Conservation (phyloP, 2,888 invertebrate species). For the Melanargia galathea region DNA sequence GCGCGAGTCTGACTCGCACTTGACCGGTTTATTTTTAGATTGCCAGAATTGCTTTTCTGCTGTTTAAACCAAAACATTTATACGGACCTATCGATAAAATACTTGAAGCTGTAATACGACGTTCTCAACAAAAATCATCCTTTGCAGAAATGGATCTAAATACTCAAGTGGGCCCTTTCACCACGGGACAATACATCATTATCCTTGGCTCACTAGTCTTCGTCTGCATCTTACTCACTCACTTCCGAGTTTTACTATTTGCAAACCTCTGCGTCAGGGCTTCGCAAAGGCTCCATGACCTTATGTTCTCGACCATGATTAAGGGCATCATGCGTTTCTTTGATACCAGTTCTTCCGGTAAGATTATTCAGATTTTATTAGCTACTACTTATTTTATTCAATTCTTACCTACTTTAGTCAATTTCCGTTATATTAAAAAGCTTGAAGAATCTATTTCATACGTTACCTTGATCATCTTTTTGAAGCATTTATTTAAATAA, state of each 20-base stretch:
- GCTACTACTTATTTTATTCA: too few relatives aligned
- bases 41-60: too few relatives aligned
- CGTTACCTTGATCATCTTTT: too few relatives aligned
- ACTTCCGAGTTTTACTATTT: slow-evolving; percentile 84
- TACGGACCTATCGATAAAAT: too few relatives aligned
- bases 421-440: too few relatives aligned
- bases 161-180: slow-evolving; percentile 66
- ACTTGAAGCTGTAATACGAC: too few relatives aligned
- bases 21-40: too few relatives aligned
- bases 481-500: too few relatives aligned
- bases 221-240: slow-evolving; percentile 78
- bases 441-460: too few relatives aligned
- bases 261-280: slow-evolving; percentile 84
- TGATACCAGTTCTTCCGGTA: slow-evolving; percentile 89
- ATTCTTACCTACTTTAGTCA: too few relatives aligned
- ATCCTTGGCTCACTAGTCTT: slow-evolving; percentile 83
- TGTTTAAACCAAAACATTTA: too few relatives aligned
- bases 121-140: slow-evolving; percentile 44
- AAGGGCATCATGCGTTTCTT: slow-evolving; percentile 85
- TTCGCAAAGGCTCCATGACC: slow-evolving; percentile 86
- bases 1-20: too few relatives aligned
- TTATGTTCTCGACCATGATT: slow-evolving; percentile 84
- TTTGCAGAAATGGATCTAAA: slow-evolving; percentile 67
- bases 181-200: slow-evolving; percentile 80
- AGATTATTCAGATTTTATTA: slow-evolving; percentile 10